Evolutionary conservation across 2,888 invertebrate species (phyloP), one percentile per base, ranked within the genome.

Genomic region (Drosophila sordidula): DNA sequence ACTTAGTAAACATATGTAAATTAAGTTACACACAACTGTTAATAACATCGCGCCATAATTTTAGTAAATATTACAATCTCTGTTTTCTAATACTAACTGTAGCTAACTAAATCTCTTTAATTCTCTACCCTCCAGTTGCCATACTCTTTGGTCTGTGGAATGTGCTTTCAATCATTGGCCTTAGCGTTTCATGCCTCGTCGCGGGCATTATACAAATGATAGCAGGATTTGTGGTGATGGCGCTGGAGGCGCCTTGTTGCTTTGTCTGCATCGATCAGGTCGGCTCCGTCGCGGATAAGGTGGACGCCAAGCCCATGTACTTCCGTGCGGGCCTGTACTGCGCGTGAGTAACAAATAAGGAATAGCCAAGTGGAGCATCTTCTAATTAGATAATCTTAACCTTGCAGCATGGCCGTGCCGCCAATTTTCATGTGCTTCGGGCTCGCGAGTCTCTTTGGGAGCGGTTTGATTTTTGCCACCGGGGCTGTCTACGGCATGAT

Each of bases 231-330:
- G 90, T 97, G 70, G 95, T 97, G 69, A 94, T 98, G 80, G 95
- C 96, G 45, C 94, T 98, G 88, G 99, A 99, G 93, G 98, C 99
- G 41, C 99, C 99, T 0, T 99, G 97, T 92, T 99, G 98, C 93
- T 99, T 98, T 93, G 95, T 98, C 93, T 99, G 98, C 93, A 95
- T 99, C 76, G 99, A 98, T 91, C 97, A 97, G 93, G 98, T 99
- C 61, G 97, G 97, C 93, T 94, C 95, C 70, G 93, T 98, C 57
- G 96, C 97, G 65, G 95, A 95, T 88, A 95, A 95, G 93, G 95
- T 97, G 56, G 98, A 98, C 87, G 93, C 94, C 57, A 94, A 97
- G 78, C 98, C 98, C 0, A 95, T 97, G 90, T 98, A 97, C 96
- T 96, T 98, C 90, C 96, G 97, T 93, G 98, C 97, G 11, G 95